These are phyloP conservation scores for Melanotaenia maccullochi DNA, from an alignment of 2,797 vertebrate genomes.

Conservation along the genomic window DNA sequence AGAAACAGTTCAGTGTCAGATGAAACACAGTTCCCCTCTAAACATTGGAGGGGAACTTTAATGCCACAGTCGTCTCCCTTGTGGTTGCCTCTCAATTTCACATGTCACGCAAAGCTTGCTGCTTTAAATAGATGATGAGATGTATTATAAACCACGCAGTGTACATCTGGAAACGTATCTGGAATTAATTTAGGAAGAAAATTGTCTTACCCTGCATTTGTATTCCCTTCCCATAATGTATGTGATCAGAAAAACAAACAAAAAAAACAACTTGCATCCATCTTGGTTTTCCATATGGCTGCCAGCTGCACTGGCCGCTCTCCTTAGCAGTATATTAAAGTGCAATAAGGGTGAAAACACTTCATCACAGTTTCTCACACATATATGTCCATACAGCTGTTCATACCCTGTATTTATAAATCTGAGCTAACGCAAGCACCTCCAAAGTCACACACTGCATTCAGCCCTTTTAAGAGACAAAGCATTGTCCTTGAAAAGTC, in stretches of 20 bases:
- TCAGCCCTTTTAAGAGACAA: constrained; percentile 50
- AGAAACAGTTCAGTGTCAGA: constrained; percentile 20
- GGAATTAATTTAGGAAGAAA: constrained; percentile 34
- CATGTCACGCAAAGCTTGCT: constrained; percentile 20
- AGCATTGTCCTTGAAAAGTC: constrained; percentile 68
- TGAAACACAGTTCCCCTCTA: constrained; percentile 24
- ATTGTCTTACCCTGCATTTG: constrained; percentile 31
- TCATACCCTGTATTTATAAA: constrained; percentile 2
- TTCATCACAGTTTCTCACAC: constrained; percentile 8
- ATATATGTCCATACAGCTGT: constrained; percentile 22
- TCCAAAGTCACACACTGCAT: constrained; percentile 17
- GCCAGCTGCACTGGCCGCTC: constrained; percentile 31
- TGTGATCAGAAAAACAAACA: constrained; percentile 40
- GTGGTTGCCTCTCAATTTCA: constrained; percentile 21
- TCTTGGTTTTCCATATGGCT: constrained; percentile 34
- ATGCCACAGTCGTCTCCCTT: constrained; percentile 10
- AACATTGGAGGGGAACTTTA: constrained; percentile 24
- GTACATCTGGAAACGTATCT: constrained; percentile 40
- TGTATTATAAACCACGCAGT: constrained; percentile 8
- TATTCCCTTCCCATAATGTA: constrained; percentile 21
- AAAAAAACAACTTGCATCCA: constrained; percentile 21
- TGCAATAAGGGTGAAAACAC: constrained; percentile 48
- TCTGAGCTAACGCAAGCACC: constrained; percentile 10
- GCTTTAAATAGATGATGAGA: constrained; percentile 26
- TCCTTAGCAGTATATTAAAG: constrained; percentile 48